Conservation (phyloP, 35 echinoderm and acorn worm species). For the Nesometra sesokonis region DNA sequence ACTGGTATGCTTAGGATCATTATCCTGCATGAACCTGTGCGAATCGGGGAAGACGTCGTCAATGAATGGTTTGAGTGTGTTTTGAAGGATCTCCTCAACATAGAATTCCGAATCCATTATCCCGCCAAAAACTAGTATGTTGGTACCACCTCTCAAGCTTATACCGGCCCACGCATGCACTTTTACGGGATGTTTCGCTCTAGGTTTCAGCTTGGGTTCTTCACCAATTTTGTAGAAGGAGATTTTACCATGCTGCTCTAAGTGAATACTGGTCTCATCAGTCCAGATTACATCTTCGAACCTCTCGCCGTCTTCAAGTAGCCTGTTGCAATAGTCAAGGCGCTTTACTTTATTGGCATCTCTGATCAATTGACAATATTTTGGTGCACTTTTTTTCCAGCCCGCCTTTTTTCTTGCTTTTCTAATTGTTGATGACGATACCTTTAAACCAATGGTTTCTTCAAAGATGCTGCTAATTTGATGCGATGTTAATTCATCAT, state of each 20-base stretch:
- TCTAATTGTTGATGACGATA: not conserved
- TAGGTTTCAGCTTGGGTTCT: not conserved
- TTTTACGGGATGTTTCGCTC: constrained; percentile 42
- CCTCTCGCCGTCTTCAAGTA: not conserved
- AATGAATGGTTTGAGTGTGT: constrained; percentile 40
- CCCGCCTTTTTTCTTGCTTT: constrained; percentile 2
- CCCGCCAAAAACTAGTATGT: constrained; percentile 39
- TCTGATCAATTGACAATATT: constrained; percentile 28
- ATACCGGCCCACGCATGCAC: constrained; percentile 57
- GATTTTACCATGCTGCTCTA: not conserved
- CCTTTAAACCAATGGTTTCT: not conserved
- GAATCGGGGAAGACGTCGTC: constrained; percentile 10
- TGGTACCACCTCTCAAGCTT: constrained; percentile 20
- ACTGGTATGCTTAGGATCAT: constrained; percentile 55
- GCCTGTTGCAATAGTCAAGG: not conserved
- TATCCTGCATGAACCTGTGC: constrained; percentile 43
- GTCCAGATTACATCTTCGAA: constrained; percentile 45
- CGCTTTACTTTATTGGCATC: constrained; percentile 4
- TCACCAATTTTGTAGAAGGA: constrained; percentile 5
- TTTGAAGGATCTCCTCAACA: constrained; percentile 13
- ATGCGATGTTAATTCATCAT: not conserved
- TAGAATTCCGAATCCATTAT: constrained; percentile 59
- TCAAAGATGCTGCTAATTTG: not conserved
- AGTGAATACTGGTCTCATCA: constrained; percentile 29
- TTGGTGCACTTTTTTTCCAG: constrained; percentile 20